phyloP scores from a whole-genome alignment of 2,113 vertebrate species.

The Anhinga rufa region DNA sequence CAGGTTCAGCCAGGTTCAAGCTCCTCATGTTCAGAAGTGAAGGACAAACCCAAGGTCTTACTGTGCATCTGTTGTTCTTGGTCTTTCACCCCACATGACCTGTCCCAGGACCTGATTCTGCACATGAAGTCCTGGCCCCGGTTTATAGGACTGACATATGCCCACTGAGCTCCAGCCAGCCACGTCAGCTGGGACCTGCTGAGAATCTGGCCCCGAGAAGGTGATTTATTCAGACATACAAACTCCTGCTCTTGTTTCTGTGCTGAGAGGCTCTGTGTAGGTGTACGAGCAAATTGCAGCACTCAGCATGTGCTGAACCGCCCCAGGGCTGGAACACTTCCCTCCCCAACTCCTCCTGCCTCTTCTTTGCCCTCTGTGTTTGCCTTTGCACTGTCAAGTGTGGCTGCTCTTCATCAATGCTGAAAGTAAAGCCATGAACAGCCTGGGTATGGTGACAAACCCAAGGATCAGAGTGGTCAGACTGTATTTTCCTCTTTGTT shows the following conservation, averaged over 20 bases:
- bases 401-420: not conserved
- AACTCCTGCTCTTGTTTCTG: not conserved
- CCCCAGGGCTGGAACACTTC: not conserved
- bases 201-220: not conserved
- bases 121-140: not conserved
- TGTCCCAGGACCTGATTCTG: not conserved
- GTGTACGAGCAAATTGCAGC: not conserved
- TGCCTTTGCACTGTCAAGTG: not conserved
- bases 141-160: not conserved
- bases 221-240: constrained; percentile 22
- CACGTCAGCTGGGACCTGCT: not conserved
- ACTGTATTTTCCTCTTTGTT: not conserved
- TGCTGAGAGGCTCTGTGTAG: not conserved
- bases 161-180: not conserved
- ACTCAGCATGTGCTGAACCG: not conserved
- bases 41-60: not conserved
- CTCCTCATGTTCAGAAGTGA: not conserved
- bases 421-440: not conserved
- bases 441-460: not conserved
- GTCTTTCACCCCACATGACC: not conserved
- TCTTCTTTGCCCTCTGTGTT: not conserved
- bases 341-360: not conserved
- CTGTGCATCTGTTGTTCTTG: not conserved
- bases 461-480: not conserved
- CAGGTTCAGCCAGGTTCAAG: not conserved